Evolutionary conservation across 2,888 invertebrate genomes (phyloP), one percentile per base, ranked within the genome.

Genomic region (Aphidius colemani): DNA sequence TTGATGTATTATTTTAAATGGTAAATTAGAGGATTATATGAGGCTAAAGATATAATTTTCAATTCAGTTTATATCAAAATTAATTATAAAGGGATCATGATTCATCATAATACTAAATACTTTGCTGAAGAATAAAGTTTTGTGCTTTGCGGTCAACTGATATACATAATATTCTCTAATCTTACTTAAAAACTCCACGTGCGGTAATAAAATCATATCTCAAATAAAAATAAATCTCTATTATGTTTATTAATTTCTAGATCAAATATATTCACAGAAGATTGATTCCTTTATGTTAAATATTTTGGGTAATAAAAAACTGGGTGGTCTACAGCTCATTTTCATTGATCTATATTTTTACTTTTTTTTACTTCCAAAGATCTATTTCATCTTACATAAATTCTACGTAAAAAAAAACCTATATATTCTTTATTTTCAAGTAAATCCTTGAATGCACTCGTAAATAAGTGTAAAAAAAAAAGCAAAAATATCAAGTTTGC

Each of bases 31-130:
- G 13, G 13, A 18, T 18, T 2, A 18, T 18, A 18, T 18, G 13
- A 18, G 13, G 1, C 13, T 18, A 2, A 1, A 18, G 13, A 18
- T 18, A 30, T 30, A 30, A 30, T 30, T 61, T 30, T 30, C 64
- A 53, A 62, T 67, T 45, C 49, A 59, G 49, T 55, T 56, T 58
- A 30, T 30, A 30, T 65, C 65, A 67, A 61, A 67, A 70, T 70
- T 67, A 68, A 68, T 70, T 70, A 68, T 51, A 58, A 59, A 63
- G 43, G 53, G 49, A 68, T 66, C 64, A 66, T 65, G 62, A 70
- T 70, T 65, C 65, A 68, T 67, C 67, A 67, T 59, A 57, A 45
- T 49, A 53, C 45, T 57, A 57, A 30, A 30, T 30, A 30, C 30
- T 63, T 39, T 45, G 53, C 40, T 45, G 40, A 53, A 60, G 18